These are phyloP conservation scores for Corydoras sp. DNA, from an alignment of 2,113 vertebrate genomes.

Conservation along the genomic window DNA sequence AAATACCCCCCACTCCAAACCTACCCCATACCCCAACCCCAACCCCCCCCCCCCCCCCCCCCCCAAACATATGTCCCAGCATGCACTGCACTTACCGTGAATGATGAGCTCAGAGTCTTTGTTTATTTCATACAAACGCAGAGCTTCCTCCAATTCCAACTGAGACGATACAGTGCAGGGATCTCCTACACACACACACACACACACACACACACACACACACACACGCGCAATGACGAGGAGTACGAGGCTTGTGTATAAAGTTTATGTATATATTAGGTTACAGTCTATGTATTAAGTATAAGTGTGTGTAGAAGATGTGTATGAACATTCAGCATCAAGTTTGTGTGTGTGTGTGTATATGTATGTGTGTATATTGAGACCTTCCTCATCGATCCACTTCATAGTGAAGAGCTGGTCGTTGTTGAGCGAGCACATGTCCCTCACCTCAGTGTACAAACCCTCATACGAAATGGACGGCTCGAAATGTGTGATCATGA, in stretches of 20 bases:
- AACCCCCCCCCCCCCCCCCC: too few relatives aligned
- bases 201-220: not conserved
- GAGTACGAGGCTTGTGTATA: not conserved
- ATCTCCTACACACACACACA: conserved; percentile 71
- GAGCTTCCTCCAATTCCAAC: conserved; percentile 94
- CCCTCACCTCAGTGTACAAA: conserved; percentile 85
- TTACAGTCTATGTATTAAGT: not conserved
- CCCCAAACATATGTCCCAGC: not conserved
- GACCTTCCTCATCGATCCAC: conserved; percentile 99
- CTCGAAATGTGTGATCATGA: conserved; percentile 99
- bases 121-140: conserved; percentile 93
- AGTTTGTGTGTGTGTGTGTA: not conserved
- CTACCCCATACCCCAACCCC: too few relatives aligned
- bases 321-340: too few relatives aligned
- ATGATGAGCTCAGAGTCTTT: conserved; percentile 98
- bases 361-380: not conserved
- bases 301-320: not conserved
- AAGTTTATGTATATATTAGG: not conserved
- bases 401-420: conserved; percentile 99
- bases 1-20: too few relatives aligned
- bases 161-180: conserved; percentile 97
- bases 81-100: conserved; percentile 70
- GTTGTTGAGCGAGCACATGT: conserved; percentile 97
- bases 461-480: conserved; percentile 92
- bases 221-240: not conserved